A percentile compares a stretch with the other conserved stretches of the same genome.
Conservation (phyloP, 2,888 invertebrate genomes). For the Amiota minor region DNA sequence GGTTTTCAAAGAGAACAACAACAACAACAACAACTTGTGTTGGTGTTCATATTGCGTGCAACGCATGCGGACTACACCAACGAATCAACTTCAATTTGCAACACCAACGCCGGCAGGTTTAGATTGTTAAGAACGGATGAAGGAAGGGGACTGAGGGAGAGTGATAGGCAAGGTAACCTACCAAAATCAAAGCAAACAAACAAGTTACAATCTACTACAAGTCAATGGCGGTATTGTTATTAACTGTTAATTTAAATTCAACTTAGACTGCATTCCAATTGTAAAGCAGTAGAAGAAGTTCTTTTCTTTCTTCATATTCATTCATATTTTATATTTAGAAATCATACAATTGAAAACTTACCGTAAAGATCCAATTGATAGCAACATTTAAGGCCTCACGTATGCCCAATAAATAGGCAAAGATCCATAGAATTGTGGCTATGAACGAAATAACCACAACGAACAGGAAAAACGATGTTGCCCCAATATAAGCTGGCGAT, state of each 20-base stretch:
- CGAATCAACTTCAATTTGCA: no score
- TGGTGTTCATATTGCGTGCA: no score
- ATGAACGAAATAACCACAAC: conserved; percentile 89
- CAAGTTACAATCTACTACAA: no score
- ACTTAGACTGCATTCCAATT: background rate
- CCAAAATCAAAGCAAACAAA: no score
- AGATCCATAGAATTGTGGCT: conserved; percentile 85
- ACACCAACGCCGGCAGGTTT: no score
- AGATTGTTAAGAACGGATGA: no score
- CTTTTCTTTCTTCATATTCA: background rate
- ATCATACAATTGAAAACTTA: conserved; percentile 74
- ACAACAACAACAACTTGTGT: no score
- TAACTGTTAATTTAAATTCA: conserved; percentile 10
- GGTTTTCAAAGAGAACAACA: no score
- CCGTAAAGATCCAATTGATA: conserved; percentile 88
- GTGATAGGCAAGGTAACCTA: no score
- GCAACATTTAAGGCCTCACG: conserved; percentile 85
- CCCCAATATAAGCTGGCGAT: conserved; percentile 78
- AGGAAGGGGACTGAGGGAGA: no score
- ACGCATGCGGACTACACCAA: no score
- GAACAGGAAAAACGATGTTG: conserved; percentile 88
- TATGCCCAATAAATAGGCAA: conserved; percentile 85
- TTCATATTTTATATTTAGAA: background rate
- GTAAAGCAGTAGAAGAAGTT: no score
- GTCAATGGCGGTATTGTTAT: background rate